These are phyloP conservation scores for Apocrypta bakeri DNA, from an alignment of 1,140 invertebrate species.

Conservation along the genomic window DNA sequence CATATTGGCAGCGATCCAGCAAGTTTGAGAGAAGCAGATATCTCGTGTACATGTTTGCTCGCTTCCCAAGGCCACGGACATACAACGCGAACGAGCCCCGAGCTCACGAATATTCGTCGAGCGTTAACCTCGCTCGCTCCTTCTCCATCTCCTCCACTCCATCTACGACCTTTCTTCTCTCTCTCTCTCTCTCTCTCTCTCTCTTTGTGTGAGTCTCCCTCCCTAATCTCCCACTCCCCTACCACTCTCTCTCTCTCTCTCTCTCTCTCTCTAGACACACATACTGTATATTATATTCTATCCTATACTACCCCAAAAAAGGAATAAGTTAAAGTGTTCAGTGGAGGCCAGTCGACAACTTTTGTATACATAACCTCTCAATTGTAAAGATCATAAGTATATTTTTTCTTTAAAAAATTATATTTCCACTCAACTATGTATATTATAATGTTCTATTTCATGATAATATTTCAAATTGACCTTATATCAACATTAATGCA, in stretches of 20 bases:
- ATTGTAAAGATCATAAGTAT: too few relatives aligned
- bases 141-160: not conserved
- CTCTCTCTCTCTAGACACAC: not conserved
- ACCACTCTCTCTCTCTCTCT: not conserved
- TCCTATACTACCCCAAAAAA: too few relatives aligned
- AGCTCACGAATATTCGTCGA: conserved; percentile 56
- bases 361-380: too few relatives aligned
- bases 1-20: conserved; percentile 66
- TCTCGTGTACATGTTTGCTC: not conserved
- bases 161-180: not conserved
- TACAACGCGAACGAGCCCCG: conserved; percentile 33
- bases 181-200: conserved; percentile 10
- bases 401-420: too few relatives aligned
- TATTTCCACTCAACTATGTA: too few relatives aligned
- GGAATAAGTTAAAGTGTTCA: too few relatives aligned
- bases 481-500: too few relatives aligned
- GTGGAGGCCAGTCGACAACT: too few relatives aligned
- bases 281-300: too few relatives aligned
- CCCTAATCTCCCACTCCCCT: not conserved
- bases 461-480: too few relatives aligned
- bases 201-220: conserved; percentile 6
- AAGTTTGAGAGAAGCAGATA: conserved; percentile 55
- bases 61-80: conserved; percentile 60
- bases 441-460: too few relatives aligned
- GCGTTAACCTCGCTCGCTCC: conserved; percentile 55